These are phyloP conservation scores for Motacilla tschutschensis DNA, from an alignment of 2,113 vertebrate species.

Conservation along the genomic window DNA sequence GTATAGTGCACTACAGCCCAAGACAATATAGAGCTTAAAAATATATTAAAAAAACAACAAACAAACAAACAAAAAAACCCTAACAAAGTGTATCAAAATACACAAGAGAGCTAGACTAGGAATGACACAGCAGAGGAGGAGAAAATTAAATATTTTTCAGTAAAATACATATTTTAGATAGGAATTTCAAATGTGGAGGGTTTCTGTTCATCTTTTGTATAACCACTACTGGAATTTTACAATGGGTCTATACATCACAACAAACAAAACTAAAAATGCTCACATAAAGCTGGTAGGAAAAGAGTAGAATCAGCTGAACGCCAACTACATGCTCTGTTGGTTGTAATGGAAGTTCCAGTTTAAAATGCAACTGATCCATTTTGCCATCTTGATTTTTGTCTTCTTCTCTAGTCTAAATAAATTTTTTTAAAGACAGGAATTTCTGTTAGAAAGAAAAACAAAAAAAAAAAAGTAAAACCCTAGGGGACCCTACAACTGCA, in stretches of 20 bases:
- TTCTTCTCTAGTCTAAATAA: constrained; percentile 85
- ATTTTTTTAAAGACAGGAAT: neutral
- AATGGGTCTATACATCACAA: neutral
- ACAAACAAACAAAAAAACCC: neutral
- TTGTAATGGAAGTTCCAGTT: constrained; percentile 83
- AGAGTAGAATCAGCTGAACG: constrained; percentile 89
- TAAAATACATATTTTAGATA: neutral
- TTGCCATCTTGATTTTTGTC: constrained; percentile 91
- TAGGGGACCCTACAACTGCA: neutral
- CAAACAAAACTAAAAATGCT: constrained; percentile 37
- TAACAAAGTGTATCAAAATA: neutral
- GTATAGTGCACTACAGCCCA: neutral
- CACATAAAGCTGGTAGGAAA: constrained; percentile 91
- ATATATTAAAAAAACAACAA: neutral
- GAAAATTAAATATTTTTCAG: neutral
- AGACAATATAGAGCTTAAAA: neutral
- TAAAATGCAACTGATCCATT: constrained; percentile 79
- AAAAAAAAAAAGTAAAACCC: neutral
- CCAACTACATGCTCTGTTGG: constrained; percentile 82
- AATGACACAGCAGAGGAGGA: neutral
- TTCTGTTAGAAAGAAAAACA: neutral
- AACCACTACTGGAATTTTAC: neutral
- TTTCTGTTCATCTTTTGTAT: neutral
- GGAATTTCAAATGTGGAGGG: neutral
- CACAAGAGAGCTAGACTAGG: neutral